These are phyloP conservation scores for Ennomos erosarius DNA, from an alignment of 2,888 invertebrate genomes.

Conservation along the genomic window DNA sequence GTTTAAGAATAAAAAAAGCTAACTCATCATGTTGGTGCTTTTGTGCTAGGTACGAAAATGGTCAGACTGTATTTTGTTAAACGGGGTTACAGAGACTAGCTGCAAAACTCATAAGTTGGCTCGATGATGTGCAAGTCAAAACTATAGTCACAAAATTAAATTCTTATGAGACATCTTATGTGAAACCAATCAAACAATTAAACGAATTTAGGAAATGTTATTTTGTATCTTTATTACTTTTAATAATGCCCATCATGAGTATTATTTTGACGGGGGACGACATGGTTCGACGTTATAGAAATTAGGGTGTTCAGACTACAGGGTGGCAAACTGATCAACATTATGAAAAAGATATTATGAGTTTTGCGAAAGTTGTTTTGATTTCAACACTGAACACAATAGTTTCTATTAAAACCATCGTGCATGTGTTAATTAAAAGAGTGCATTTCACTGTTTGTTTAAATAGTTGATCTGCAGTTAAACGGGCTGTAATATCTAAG, in stretches of 20 bases:
- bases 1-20: too few relatives aligned
- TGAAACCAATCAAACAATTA: constrained; percentile 17
- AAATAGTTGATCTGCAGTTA: constrained; percentile 44
- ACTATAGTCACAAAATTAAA: constrained; percentile 5
- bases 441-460: constrained; percentile 34
- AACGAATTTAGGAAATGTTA: constrained; percentile 29
- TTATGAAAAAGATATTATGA: too few relatives aligned
- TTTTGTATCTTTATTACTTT: constrained; percentile 26
- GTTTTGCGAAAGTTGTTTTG: too few relatives aligned
- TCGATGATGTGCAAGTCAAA: neutral
- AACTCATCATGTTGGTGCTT: too few relatives aligned
- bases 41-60: too few relatives aligned
- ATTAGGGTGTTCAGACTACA: neutral
- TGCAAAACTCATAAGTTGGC: neutral
- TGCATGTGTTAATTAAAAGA: constrained; percentile 25
- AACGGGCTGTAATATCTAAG: constrained; percentile 72
- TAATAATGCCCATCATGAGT: constrained; percentile 29
- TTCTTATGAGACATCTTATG: constrained; percentile 20
- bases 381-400: too few relatives aligned
- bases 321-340: neutral
- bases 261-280: constrained; percentile 24
- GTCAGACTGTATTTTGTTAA: too few relatives aligned
- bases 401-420: too few relatives aligned
- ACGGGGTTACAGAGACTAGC: too few relatives aligned
- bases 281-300: neutral